A percentile compares a stretch with the other conserved stretches of the same genome.
phyloP scores from a whole-genome alignment of 2,888 invertebrate genomes.

The Eupithecia tripunctaria region DNA sequence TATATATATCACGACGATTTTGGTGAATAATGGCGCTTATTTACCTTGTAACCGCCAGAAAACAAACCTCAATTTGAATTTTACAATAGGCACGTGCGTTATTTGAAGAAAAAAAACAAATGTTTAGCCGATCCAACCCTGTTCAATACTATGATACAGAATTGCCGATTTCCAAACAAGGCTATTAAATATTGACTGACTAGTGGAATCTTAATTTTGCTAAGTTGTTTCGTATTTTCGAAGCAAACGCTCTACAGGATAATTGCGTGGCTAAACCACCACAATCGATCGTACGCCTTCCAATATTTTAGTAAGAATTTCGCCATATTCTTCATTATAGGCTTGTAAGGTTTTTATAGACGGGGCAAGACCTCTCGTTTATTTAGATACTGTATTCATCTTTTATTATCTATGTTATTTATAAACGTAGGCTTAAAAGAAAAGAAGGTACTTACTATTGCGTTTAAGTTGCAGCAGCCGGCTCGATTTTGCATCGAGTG shows the following conservation, averaged over 20 bases:
- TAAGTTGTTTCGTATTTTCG: conserved; percentile 42
- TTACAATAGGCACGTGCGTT: background rate
- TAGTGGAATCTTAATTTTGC: conserved; percentile 51
- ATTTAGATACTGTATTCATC: background rate
- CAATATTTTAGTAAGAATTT: conserved; percentile 42
- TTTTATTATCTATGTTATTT: background rate
- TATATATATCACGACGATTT: background rate
- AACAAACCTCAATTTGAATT: background rate
- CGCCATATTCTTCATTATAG: conserved; percentile 36
- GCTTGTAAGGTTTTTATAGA: conserved; percentile 10
- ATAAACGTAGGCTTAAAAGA: background rate
- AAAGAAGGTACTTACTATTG: background rate
- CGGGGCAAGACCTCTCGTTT: background rate
- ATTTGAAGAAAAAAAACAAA: background rate
- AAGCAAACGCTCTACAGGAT: conserved; percentile 40
- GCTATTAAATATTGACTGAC: conserved; percentile 47
- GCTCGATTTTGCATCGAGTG: background rate
- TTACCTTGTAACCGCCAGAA: background rate
- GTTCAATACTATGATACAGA: conserved; percentile 32
- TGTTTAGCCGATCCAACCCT: conserved; percentile 13
- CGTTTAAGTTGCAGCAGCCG: background rate
- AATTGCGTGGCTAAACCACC: conserved; percentile 39
- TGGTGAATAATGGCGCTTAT: background rate
- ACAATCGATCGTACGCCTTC: conserved; percentile 37
- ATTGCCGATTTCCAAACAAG: conserved; percentile 52